A percentile compares a stretch with the other conserved stretches of the same genome.
Conservation (phyloP, 2,888 invertebrate species). For the Caenorhabditis becei region DNA sequence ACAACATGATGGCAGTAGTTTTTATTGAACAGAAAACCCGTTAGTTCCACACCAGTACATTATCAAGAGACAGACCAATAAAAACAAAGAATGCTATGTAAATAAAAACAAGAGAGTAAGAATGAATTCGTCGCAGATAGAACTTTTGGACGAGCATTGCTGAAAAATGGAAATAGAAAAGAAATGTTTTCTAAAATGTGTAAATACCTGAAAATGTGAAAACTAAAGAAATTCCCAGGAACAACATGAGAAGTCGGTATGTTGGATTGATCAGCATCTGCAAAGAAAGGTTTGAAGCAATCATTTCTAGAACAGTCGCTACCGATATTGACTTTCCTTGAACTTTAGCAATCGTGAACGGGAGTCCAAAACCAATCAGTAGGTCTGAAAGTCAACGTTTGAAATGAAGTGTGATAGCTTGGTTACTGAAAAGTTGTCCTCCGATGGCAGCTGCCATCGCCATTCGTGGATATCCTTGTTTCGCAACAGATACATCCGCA, state of each 20-base stretch:
- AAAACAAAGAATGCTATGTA: conserved; percentile 84
- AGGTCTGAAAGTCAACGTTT: conserved; percentile 66
- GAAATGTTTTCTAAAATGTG: background rate
- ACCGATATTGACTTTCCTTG: conserved; percentile 73
- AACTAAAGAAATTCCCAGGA: conserved; percentile 49
- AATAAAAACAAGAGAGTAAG: conserved; percentile 82
- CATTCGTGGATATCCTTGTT: conserved; percentile 86
- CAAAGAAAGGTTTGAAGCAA: no score
- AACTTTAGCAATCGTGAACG: conserved; percentile 73
- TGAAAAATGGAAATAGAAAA: conserved; percentile 20
- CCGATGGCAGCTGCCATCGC: conserved; percentile 87
- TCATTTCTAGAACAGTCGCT: no score
- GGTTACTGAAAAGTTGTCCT: conserved; percentile 86
- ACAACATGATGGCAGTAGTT: background rate
- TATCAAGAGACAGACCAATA: conserved; percentile 83
- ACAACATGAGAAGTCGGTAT: conserved; percentile 58
- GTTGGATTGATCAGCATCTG: conserved; percentile 63
- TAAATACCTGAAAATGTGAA: conserved; percentile 55
- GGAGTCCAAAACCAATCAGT: conserved; percentile 76
- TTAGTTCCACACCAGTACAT: conserved; percentile 60
- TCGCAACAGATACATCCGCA: conserved; percentile 85
- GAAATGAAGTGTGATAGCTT: background rate
- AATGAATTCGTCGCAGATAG: conserved; percentile 43
- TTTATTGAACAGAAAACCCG: background rate
- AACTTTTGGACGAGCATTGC: conserved; percentile 55